Evolutionary conservation across 1,140 invertebrate species (phyloP).

Genomic region (Argopecten irradians): DNA sequence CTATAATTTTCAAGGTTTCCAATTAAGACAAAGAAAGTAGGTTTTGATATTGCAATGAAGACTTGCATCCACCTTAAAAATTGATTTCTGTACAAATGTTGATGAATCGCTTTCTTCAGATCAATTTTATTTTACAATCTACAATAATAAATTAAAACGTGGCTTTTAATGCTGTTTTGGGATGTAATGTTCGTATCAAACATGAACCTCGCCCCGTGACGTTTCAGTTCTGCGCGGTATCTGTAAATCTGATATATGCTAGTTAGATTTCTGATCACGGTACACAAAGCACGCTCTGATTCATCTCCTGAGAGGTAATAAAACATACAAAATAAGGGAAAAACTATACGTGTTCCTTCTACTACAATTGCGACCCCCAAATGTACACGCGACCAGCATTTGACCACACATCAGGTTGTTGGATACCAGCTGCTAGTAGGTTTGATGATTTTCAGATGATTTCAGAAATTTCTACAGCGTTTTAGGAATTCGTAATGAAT

Average conservation of each 20-base stretch:
- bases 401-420: no score
- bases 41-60: background rate
- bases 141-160: background rate
- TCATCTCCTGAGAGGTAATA: background rate
- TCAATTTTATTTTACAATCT: background rate
- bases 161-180: background rate
- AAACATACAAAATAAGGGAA: no score
- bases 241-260: background rate
- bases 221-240: background rate
- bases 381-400: no score
- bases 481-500: no score
- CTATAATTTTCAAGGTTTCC: no score
- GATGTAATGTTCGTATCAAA: background rate
- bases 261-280: background rate
- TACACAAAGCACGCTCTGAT: background rate
- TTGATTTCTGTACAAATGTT: background rate
- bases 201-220: background rate
- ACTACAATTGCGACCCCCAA: no score
- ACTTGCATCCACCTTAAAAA: background rate
- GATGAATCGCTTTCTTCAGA: background rate
- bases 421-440: no score
- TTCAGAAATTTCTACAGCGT: no score
- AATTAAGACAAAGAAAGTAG: no score
- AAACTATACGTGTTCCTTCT: no score
- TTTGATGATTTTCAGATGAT: no score